Evolutionary conservation across 2,888 invertebrate species (phyloP).

Genomic region (Brachyopa scutellaris): DNA sequence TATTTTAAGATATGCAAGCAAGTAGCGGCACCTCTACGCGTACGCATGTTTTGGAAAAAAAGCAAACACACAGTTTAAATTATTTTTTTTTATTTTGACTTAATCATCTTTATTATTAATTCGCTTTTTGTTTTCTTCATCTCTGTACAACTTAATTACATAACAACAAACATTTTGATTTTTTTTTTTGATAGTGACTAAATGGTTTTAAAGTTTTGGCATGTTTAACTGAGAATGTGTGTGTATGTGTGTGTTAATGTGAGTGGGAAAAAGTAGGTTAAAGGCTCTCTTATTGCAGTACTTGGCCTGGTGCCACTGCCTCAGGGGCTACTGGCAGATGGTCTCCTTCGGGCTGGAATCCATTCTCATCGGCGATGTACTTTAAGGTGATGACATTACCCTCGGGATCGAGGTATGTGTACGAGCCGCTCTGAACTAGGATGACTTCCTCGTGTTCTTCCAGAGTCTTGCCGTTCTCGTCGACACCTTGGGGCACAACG

Average conservation of each 20-base stretch:
- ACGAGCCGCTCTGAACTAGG: conserved; percentile 86
- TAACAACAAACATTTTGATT: conserved; percentile 61
- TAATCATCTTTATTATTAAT: conserved; percentile 55
- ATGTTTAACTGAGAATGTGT: conserved; percentile 48
- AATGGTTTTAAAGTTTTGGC: conserved; percentile 65
- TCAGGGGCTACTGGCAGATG: conserved; percentile 85
- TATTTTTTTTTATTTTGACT: conserved; percentile 28
- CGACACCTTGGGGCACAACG: conserved; percentile 81
- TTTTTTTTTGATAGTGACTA: conserved; percentile 56
- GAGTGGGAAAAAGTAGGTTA: conserved; percentile 43
- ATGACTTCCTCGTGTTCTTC: conserved; percentile 84
- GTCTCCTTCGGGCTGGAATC: conserved; percentile 86
- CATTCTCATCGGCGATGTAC: conserved; percentile 89
- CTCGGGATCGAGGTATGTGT: conserved; percentile 88
- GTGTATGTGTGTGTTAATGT: conserved; percentile 1
- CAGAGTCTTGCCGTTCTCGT: conserved; percentile 81
- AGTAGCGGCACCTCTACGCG: too few species aligned
- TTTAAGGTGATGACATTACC: conserved; percentile 86
- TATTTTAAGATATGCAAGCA: too few species aligned
- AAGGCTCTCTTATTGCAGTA: conserved; percentile 38
- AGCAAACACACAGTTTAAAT: conserved; percentile 4
- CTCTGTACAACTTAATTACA: conserved; percentile 70
- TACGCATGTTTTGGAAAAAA: neutral
- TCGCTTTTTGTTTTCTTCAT: conserved; percentile 47
- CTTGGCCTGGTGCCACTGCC: conserved; percentile 71